phyloP scores from a whole-genome alignment of 2,113 vertebrate genomes.

The Marcusenius ussheri region DNA sequence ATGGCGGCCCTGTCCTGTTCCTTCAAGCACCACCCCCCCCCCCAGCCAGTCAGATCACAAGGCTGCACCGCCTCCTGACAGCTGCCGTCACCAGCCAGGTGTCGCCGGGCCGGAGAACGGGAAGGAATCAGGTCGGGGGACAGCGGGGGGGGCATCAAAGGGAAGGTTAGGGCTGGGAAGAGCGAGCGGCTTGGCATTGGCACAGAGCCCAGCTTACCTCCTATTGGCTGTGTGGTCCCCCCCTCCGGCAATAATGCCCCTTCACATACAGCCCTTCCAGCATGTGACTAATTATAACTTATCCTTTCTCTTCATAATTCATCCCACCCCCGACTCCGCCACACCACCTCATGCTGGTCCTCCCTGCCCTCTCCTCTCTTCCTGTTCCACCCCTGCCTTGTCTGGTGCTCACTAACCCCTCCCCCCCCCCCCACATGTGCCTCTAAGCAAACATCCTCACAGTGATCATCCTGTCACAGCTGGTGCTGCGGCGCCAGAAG shows the following conservation, averaged over 20 bases:
- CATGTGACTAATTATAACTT: not conserved
- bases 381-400: not conserved
- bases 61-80: not conserved
- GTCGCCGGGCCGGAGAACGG: not conserved
- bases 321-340: not conserved
- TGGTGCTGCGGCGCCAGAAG: slow-evolving; percentile 90
- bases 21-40: not conserved
- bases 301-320: not conserved
- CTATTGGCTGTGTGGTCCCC: not conserved
- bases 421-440: not conserved
- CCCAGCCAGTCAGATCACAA: not conserved
- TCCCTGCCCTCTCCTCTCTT: not conserved
- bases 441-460: slow-evolving; percentile 88
- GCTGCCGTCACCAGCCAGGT: not conserved
- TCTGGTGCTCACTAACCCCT: not conserved
- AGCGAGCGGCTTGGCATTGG: not conserved
- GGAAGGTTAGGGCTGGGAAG: not conserved
- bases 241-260: not conserved
- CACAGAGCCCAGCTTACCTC: not conserved
- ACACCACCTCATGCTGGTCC: not conserved
- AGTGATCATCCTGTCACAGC: slow-evolving; percentile 89
- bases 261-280: not conserved
- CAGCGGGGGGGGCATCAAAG: not conserved
- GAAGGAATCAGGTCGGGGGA: not conserved
- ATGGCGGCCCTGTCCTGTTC: not conserved